These are phyloP conservation scores for Aspidiotus rigidus DNA, from an alignment of 2,888 invertebrate genomes.

Conservation along the genomic window DNA sequence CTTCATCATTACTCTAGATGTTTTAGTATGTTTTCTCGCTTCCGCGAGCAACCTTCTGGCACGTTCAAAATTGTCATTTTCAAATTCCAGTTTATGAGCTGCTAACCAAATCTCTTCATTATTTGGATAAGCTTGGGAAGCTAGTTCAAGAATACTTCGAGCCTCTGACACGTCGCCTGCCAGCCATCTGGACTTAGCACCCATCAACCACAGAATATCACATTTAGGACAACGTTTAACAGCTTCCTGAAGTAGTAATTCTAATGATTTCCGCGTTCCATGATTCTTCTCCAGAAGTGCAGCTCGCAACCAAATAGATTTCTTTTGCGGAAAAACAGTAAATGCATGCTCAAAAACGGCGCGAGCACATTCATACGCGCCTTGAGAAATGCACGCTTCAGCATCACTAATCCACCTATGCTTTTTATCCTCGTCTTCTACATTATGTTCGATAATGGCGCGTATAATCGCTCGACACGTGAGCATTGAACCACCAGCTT, in stretches of 20 bases:
- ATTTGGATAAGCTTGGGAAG: conserved; percentile 97
- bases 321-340: conserved; percentile 85
- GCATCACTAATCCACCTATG: conserved; percentile 99
- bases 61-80: conserved; percentile 93
- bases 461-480: conserved; percentile 86
- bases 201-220: conserved; percentile 97
- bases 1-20: conserved; percentile 96
- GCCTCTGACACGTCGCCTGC: conserved; percentile 98
- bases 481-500: conserved; percentile 85
- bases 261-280: conserved; percentile 84
- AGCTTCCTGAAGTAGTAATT: conserved; percentile 79
- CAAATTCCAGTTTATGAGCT: conserved; percentile 96
- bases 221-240: conserved; percentile 97
- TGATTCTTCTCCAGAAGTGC: conserved; percentile 95
- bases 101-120: conserved; percentile 99
- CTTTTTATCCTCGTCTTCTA: conserved; percentile 95
- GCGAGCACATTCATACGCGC: conserved; percentile 88
- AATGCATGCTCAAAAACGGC: conserved; percentile 92
- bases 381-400: conserved; percentile 82
- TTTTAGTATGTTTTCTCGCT: conserved; percentile 89
- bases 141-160: conserved; percentile 83
- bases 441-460: conserved; percentile 81
- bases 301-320: conserved; percentile 94
- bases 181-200: conserved; percentile 97
- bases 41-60: conserved; percentile 83